Evolutionary conservation across 2,113 vertebrate genomes (phyloP), one percentile per base, ranked within the genome.

Genomic region (Xiphophorus hellerii): DNA sequence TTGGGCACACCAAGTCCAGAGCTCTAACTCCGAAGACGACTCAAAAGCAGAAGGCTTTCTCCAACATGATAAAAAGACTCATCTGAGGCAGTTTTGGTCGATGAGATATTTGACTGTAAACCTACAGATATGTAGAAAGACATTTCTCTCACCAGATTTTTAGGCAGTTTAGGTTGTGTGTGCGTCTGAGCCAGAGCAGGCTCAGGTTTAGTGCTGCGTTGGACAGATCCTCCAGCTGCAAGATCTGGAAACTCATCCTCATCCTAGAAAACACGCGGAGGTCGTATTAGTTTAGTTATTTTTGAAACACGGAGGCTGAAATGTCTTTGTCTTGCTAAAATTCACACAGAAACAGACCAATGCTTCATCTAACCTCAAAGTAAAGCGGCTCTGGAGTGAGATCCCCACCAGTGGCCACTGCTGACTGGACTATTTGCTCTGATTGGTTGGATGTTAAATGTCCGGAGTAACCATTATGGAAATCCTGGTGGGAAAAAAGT

Each of bases 211-310:
- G 14, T 65, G 89, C 65, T 93, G 68, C 91, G 91, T 29, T 88
- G 92, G 81, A 82, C 92, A 54, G 92, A 84, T 27, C 90, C 95
- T 79, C 96, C 96, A 72, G 94, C 90, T 63, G 91, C 94, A 29
- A 97, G 87, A 80, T 98, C 96, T 79, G 95, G 97, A 93, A 98
- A 97, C 84, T 97, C 96, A 74, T 97, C 96, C 93, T 97, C 96
- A 94, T 97, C 97, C 98, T 98, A 66, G 72, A 37, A 66, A 62
- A 83, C 30, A 75, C 1, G 22, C 15, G 80, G 2, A 78, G 69
- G 30, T 65, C 4, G 29, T 61, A 33, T 79, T 5, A 30, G n/a
- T n/a, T 3, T 11, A 14, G 64, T 39, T 14, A 37, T 0, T 66
- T 14, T 14, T 5, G 39, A 15, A 66, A 64, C 9, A 31, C 9